phyloP scores from a whole-genome alignment of 2,797 vertebrate genomes.

The Acropternis orthonyx region DNA sequence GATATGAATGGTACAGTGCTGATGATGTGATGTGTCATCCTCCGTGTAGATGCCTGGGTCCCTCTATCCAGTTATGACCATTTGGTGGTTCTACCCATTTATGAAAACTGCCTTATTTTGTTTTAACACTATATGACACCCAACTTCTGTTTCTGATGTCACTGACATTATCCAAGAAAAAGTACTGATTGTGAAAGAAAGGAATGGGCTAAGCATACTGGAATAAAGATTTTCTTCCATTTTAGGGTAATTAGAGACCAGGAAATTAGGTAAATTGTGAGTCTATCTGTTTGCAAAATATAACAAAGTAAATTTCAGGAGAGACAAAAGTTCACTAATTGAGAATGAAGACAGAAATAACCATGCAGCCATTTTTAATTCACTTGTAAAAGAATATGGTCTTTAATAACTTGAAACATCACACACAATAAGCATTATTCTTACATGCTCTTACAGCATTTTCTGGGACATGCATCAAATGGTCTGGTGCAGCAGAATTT shows the following conservation, averaged over 20 bases:
- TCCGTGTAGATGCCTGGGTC: not conserved
- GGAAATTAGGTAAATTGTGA: not conserved
- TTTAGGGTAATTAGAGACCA: not conserved
- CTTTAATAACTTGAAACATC: constrained; percentile 40
- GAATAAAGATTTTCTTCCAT: not conserved
- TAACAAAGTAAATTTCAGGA: not conserved
- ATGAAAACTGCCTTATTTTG: not conserved
- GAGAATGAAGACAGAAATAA: constrained; percentile 1
- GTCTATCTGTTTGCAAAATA: not conserved
- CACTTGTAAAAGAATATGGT: constrained; percentile 17
- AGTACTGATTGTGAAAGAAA: not conserved
- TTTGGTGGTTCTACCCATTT: constrained; percentile 39
- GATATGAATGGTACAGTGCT: not conserved
- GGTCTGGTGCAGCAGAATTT: not conserved
- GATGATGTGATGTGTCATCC: not conserved
- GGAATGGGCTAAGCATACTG: not conserved
- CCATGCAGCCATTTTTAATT: constrained; percentile 32
- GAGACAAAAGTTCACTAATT: not conserved
- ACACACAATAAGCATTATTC: constrained; percentile 30
- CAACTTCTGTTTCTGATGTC: not conserved
- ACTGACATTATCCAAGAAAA: not conserved
- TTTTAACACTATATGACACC: not conserved
- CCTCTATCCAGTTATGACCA: not conserved
- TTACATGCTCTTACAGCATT: constrained; percentile 27
- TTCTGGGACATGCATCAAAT: not conserved